phyloP scores from a whole-genome alignment of 2,797 vertebrate genomes.

The Crenichthys baileyi region DNA sequence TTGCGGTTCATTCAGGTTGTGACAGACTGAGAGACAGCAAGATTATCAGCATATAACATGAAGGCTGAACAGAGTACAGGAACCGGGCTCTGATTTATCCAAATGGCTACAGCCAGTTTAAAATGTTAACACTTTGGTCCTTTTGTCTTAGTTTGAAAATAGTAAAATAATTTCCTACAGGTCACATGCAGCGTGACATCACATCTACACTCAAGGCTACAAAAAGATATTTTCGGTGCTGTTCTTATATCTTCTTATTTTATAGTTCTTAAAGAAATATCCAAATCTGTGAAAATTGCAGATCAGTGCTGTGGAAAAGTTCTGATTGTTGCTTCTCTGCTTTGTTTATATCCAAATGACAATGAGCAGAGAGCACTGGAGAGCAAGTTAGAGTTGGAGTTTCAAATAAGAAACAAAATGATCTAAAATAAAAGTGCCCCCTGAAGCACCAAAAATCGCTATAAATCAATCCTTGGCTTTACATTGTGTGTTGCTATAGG shows the following conservation, averaged over 20 bases:
- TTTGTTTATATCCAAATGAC: no score
- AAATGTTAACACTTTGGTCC: no score
- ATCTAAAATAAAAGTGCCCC: conserved; percentile 25
- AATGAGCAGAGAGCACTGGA: not conserved
- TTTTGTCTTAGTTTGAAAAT: no score
- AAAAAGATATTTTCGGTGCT: not conserved
- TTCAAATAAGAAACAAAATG: conserved; percentile 18
- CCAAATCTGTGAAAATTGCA: not conserved
- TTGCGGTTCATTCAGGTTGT: no score
- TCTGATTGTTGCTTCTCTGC: not conserved
- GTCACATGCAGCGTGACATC: no score
- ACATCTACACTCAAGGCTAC: no score
- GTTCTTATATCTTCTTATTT: not conserved
- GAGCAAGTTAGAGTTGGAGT: conserved; percentile 4
- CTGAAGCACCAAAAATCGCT: conserved; percentile 16
- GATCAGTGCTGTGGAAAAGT: not conserved
- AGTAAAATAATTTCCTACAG: no score
- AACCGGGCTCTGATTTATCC: no score
- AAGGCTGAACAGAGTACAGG: not conserved
- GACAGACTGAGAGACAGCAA: not conserved
- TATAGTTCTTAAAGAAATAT: not conserved
- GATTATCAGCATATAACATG: not conserved
- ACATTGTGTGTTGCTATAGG: conserved; percentile 22
- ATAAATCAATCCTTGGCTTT: conserved; percentile 26
- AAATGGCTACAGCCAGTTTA: no score